Percentiles rank a stretch among this genome's conserved stretches.
phyloP scores from a whole-genome alignment of 2,888 invertebrate species.

The Lasius fuliginosus region DNA sequence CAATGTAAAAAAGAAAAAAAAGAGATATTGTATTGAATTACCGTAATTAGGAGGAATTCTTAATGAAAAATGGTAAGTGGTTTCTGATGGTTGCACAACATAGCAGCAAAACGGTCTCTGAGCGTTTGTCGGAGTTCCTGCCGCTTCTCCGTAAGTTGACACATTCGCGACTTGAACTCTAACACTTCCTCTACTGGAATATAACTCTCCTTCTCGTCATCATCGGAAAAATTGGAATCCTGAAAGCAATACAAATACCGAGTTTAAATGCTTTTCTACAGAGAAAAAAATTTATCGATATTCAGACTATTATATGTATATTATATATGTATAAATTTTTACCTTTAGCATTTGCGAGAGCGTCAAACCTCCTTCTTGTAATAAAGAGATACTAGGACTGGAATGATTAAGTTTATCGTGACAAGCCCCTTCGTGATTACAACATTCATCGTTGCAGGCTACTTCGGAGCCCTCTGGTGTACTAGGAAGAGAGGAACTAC shows the following conservation, averaged over 20 bases:
- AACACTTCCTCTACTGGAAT: constrained; percentile 96
- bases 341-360: constrained; percentile 94
- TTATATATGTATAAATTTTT: constrained; percentile 80
- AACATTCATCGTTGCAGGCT: constrained; percentile 95
- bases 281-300: not conserved
- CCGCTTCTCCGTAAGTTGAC: constrained; percentile 93
- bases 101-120: constrained; percentile 93
- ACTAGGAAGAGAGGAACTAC: constrained; percentile 93
- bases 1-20: constrained; percentile 76
- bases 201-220: constrained; percentile 88
- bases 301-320: not conserved
- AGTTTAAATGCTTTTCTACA: not conserved
- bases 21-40: constrained; percentile 54
- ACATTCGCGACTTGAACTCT: constrained; percentile 94
- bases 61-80: constrained; percentile 82
- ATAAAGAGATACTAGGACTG: constrained; percentile 80
- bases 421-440: constrained; percentile 90
- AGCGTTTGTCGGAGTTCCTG: constrained; percentile 94
- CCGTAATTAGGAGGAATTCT: constrained; percentile 71
- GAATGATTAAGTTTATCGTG: constrained; percentile 83
- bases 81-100: constrained; percentile 89
- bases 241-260: constrained; percentile 82
- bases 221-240: constrained; percentile 93
- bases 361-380: constrained; percentile 87
- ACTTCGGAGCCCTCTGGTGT: constrained; percentile 97